Evolutionary conservation across 1,140 invertebrate genomes (phyloP).

Genomic region (Luehdorfia chinensis): DNA sequence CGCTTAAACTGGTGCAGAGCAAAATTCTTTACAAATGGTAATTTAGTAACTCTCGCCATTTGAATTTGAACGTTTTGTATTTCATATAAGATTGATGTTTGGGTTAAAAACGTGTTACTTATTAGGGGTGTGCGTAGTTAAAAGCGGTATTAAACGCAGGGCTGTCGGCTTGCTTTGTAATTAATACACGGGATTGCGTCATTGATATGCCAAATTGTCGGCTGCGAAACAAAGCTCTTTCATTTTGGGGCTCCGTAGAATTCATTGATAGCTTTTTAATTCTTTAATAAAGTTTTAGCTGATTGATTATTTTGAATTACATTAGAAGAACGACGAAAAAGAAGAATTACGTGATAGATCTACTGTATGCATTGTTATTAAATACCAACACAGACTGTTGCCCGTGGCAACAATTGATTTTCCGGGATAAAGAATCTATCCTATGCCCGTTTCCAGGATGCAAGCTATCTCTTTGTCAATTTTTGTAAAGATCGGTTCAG

Average conservation of each 20-base stretch:
- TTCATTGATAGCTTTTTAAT: conserved; percentile 3
- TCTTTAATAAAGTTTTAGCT: conserved; percentile 4
- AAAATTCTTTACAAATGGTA: conserved; percentile 43
- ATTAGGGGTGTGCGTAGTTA: conserved; percentile 52
- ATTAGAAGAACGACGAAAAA: too few species aligned
- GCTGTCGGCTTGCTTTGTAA: conserved; percentile 58
- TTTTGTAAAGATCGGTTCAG: too few species aligned
- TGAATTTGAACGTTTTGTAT: conserved; percentile 24
- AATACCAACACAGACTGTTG: too few species aligned
- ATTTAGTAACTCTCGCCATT: conserved; percentile 25
- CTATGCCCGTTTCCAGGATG: too few species aligned
- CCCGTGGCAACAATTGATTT: too few species aligned
- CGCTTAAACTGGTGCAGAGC: neutral
- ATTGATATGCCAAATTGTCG: conserved; percentile 64
- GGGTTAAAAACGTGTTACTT: conserved; percentile 18
- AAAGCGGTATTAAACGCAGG: conserved; percentile 47
- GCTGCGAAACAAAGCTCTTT: conserved; percentile 32
- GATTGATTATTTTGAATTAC: too few species aligned
- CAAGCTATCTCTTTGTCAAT: too few species aligned
- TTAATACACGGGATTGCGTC: conserved; percentile 62
- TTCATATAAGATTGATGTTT: conserved; percentile 24
- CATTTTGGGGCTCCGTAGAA: neutral
- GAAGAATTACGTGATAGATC: too few species aligned
- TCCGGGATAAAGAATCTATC: too few species aligned
- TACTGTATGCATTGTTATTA: too few species aligned